phyloP scores from a whole-genome alignment of 2,797 vertebrate genomes.

The Macroramphosus scolopax region DNA sequence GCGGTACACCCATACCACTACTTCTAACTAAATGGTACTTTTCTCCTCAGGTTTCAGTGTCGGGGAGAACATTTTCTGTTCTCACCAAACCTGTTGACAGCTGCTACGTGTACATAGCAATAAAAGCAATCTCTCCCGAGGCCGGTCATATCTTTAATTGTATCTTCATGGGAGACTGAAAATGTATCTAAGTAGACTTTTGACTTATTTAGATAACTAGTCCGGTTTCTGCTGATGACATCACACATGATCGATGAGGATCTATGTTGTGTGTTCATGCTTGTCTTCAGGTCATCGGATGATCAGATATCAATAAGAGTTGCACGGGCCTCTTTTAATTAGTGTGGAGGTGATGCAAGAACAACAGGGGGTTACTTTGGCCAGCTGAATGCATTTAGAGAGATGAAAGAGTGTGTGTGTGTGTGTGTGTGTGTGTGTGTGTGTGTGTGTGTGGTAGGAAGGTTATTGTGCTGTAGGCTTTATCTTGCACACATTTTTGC shows the following conservation, averaged over 20 bases:
- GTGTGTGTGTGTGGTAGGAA: too few species aligned
- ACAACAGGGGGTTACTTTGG: too few species aligned
- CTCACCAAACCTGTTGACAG: conserved; percentile 33
- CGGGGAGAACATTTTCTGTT: conserved; percentile 13
- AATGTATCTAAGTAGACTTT: conserved; percentile 25
- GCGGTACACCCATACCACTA: conserved; percentile 4
- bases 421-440: too few species aligned
- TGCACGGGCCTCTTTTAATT: too few species aligned
- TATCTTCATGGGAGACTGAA: conserved; percentile 25
- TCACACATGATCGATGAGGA: conserved; percentile 4
- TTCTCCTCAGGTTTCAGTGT: conserved; percentile 9
- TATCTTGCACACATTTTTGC: too few species aligned
- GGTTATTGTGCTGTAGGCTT: too few species aligned
- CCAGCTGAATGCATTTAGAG: too few species aligned
- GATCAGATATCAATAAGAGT: too few species aligned
- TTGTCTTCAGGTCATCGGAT: too few species aligned
- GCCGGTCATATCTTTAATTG: conserved; percentile 4
- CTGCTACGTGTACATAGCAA: conserved; percentile 1
- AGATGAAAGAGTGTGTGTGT: too few species aligned
- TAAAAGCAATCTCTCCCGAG: conserved; percentile 3
- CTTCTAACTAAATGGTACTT: conserved; percentile 20
- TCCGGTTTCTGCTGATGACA: conserved; percentile 48
- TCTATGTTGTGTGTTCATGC: too few species aligned
- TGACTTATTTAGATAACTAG: conserved; percentile 37
- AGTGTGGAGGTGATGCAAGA: too few species aligned